phyloP scores from a whole-genome alignment of 2,888 invertebrate genomes.

The Pseudococcus viburni region DNA sequence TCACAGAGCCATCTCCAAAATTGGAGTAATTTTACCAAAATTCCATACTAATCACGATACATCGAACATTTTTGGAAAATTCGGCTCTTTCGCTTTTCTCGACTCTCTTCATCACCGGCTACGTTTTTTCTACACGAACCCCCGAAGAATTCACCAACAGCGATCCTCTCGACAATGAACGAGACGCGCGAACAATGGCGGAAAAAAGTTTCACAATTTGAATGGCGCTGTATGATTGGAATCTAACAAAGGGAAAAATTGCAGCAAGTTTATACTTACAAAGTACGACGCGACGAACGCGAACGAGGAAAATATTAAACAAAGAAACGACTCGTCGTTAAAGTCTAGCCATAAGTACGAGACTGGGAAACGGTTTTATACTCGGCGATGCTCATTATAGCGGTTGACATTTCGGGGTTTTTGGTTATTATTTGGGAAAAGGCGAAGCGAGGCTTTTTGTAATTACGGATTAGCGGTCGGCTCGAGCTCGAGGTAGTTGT shows the following conservation, averaged over 20 bases:
- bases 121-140: not conserved
- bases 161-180: not conserved
- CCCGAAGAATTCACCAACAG: not conserved
- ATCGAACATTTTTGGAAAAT: not conserved
- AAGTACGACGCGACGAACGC: not conserved
- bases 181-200: conserved; percentile 1
- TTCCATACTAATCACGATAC: no score
- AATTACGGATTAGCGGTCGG: conserved; percentile 23
- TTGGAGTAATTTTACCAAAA: no score
- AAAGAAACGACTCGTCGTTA: conserved; percentile 32
- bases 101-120: not conserved
- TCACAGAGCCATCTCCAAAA: no score
- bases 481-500: not conserved
- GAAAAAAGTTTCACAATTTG: conserved; percentile 17
- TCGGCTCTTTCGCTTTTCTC: not conserved
- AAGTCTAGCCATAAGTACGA: not conserved
- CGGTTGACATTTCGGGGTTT: conserved; percentile 30
- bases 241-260: conserved; percentile 36
- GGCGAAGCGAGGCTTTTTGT: conserved; percentile 32
- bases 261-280: not conserved
- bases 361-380: not conserved
- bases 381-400: conserved; percentile 41
- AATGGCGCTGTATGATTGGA: conserved; percentile 25
- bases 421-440: conserved; percentile 23
- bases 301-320: conserved; percentile 37